Conservation (phyloP, 2,888 invertebrate species). For the Notocelia uddmanniana region DNA sequence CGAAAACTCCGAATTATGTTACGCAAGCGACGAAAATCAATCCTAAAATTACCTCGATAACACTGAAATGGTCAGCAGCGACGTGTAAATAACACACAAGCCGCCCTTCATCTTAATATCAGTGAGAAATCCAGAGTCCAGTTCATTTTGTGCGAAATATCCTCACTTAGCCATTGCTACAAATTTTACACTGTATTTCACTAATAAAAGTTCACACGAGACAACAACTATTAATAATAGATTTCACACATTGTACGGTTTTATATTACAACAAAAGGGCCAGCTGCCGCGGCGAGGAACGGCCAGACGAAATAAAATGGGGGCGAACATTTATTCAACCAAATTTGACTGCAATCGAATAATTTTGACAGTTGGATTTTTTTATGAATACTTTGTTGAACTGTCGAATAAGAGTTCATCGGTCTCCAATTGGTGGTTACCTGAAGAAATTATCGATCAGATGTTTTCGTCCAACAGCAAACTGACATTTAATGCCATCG, state of each 20-base stretch:
- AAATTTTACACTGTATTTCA: constrained; percentile 51
- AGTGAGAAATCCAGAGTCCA: constrained; percentile 79
- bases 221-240: constrained; percentile 53
- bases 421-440: constrained; percentile 59
- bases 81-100: constrained; percentile 86
- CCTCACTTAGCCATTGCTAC: constrained; percentile 64
- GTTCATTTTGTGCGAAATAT: constrained; percentile 82
- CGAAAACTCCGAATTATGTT: constrained; percentile 15
- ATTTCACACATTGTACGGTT: constrained; percentile 59
- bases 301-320: constrained; percentile 54
- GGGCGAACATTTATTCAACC: constrained; percentile 60
- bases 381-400: constrained; percentile 44
- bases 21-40: constrained; percentile 47
- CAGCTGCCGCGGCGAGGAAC: constrained; percentile 55
- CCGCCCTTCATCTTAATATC: constrained; percentile 87
- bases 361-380: constrained; percentile 65
- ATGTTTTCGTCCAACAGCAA: constrained; percentile 62
- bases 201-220: constrained; percentile 52
- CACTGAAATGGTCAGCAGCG: constrained; percentile 86
- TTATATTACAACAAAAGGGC: constrained; percentile 51
- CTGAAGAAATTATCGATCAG: constrained; percentile 52
- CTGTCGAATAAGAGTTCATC: constrained; percentile 25
- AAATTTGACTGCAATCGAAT: constrained; percentile 53
- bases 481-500: constrained; percentile 69
- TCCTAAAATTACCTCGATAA: constrained; percentile 81